A percentile compares a stretch with the other conserved stretches of the same genome.
These are phyloP conservation scores for Mechanitis mazaeus DNA, from an alignment of 2,888 invertebrate species.

Conservation along the genomic window DNA sequence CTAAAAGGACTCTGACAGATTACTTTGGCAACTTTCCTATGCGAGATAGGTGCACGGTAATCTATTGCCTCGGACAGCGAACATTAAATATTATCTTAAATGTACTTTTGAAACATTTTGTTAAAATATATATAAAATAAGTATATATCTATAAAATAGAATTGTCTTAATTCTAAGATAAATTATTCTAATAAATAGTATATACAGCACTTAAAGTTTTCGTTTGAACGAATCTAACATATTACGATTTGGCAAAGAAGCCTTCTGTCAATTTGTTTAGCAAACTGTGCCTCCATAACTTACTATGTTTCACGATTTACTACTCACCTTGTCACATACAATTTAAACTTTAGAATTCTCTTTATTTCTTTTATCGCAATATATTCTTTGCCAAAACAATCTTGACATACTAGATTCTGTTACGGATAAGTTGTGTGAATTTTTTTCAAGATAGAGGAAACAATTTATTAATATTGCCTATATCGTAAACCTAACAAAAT, in stretches of 20 bases:
- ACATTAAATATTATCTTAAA: background rate
- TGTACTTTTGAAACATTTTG: too few species aligned
- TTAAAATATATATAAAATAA: too few species aligned
- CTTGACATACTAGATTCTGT: background rate
- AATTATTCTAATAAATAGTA: slow-evolving; percentile 24
- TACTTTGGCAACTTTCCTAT: slow-evolving; percentile 55
- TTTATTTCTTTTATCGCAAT: slow-evolving; percentile 1
- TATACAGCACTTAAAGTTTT: slow-evolving; percentile 27
- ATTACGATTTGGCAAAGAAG: slow-evolving; percentile 24
- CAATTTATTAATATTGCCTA: slow-evolving; percentile 29
- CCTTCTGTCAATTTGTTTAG: slow-evolving; percentile 21
- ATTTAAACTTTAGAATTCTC: slow-evolving; percentile 1
- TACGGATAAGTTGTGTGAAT: background rate
- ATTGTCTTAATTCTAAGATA: slow-evolving; percentile 17
- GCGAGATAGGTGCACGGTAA: slow-evolving; percentile 34
- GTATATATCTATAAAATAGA: background rate
- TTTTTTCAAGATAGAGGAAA: slow-evolving; percentile 22
- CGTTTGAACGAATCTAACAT: slow-evolving; percentile 22
- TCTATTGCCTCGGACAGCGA: slow-evolving; percentile 1
- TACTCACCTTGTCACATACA: slow-evolving; percentile 6
- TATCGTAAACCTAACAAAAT: slow-evolving; percentile 42
- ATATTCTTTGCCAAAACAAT: background rate
- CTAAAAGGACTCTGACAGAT: slow-evolving; percentile 42
- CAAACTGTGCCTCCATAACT: slow-evolving; percentile 12
- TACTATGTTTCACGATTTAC: slow-evolving; percentile 6